Base-by-base conservation (phyloP, 1,140 invertebrate genomes). In the Achatina immaculata region DNA sequence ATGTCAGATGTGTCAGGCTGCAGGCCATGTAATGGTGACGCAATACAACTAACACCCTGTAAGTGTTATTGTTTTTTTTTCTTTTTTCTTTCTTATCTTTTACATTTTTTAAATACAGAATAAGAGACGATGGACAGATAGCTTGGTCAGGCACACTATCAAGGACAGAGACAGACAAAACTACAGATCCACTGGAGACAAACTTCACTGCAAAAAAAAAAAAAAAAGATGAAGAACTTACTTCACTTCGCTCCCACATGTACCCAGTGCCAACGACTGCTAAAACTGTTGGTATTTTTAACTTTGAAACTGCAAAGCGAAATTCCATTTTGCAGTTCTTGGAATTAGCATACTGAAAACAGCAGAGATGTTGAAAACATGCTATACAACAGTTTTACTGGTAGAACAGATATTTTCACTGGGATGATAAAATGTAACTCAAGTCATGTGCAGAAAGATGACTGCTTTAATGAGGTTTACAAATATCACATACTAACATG, bases 251-350 rank as follows among this genome's bases (percentile, higher is more conserved):
- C 74, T 89, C 88, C 90, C 90, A 90, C 24, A 83, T 78, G 72
- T 86, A 87, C 0, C 90, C 89, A 14, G 86, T 90, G 0, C 90
- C 90, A 16, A 91, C 88, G 19, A 88, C 87, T 9, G 85, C 88
- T 28, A 90, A 28, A n/a, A 91, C 81, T 14, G 87, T 83, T 14
- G 90, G 90, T 45, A 89, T 87, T 62, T 84, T 86, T 31, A 89
- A 78, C 51, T 86, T 86, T 0, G 84, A 74, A 14, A 88, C 69
- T 34, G 85, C 88, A 85, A 89, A 90, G n/a, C 88, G 83, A 68
- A 89, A 89, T 82, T 91, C 90, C 90, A 90, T 91, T 78, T 83
- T 82, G 80, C 90, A 91, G 48, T 88, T 89, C 71, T 85, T 88
- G 0, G 89, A 90, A 38, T 84, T 66, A 1, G 85, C 86, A 83